These are phyloP conservation scores for Epinotia brunnichana DNA, from an alignment of 2,888 invertebrate species.

Conservation along the genomic window DNA sequence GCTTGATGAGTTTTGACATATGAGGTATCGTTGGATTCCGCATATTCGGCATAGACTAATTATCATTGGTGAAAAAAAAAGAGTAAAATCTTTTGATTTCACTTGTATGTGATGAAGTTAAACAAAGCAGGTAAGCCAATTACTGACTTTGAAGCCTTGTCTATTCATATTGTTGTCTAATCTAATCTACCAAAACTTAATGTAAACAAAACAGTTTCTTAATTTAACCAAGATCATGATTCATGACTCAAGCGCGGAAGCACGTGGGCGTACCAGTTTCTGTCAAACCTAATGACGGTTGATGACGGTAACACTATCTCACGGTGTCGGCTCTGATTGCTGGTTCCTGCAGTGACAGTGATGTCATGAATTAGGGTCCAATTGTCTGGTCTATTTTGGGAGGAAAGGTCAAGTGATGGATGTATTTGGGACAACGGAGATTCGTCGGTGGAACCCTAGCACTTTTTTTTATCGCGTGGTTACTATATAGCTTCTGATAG, in stretches of 20 bases:
- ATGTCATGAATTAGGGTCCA: conserved; percentile 35
- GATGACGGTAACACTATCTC: conserved; percentile 31
- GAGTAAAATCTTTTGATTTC: too few relatives aligned
- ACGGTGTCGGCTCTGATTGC: conserved; percentile 34
- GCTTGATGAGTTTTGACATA: too few relatives aligned
- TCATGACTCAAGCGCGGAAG: conserved; percentile 33
- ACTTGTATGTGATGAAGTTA: too few relatives aligned
- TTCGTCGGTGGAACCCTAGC: not conserved
- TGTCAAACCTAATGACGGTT: conserved; percentile 9
- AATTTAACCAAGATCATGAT: conserved; percentile 26
- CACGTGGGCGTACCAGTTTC: conserved; percentile 35
- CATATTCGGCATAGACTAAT: too few relatives aligned
- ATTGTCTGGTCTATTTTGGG: conserved; percentile 13
- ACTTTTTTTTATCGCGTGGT: too few relatives aligned
- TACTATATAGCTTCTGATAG: too few relatives aligned
- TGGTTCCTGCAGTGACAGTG: conserved; percentile 35
- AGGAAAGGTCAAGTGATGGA: not conserved
- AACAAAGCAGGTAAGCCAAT: too few relatives aligned
- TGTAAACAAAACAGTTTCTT: conserved; percentile 10
- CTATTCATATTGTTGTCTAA: too few relatives aligned
- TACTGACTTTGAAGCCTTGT: not conserved
- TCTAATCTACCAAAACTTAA: not conserved
- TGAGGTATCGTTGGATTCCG: too few relatives aligned
- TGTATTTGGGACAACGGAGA: not conserved
- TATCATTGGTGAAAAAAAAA: too few relatives aligned